Percentiles rank a stretch among this genome's conserved stretches.
Evolutionary conservation across 2,797 vertebrate genomes (phyloP).

Genomic region (Siniperca undulata): DNA sequence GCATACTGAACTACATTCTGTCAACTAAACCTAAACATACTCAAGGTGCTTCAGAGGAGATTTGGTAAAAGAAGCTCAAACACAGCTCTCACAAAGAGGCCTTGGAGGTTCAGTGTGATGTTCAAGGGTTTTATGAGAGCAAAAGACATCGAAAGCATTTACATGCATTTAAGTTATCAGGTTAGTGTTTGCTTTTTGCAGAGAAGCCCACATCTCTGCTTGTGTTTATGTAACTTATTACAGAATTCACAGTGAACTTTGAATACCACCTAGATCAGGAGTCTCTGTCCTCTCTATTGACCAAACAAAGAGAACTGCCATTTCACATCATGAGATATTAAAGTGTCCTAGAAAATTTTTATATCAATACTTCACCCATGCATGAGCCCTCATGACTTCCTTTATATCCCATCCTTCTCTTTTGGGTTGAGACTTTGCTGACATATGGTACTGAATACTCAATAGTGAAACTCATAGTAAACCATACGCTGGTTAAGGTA

Average conservation of each 20-base stretch:
- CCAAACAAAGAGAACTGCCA: neutral
- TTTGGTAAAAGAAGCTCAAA: neutral
- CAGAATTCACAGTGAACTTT: neutral
- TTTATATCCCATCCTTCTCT: neutral
- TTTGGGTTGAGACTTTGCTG: neutral
- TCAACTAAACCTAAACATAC: conserved; percentile 7
- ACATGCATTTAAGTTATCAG: neutral
- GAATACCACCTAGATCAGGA: too few relatives aligned
- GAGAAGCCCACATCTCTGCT: neutral
- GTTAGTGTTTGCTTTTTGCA: neutral
- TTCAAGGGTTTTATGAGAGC: conserved; percentile 4
- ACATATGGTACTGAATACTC: neutral
- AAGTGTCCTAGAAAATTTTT: conserved; percentile 12
- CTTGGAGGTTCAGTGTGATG: conserved; percentile 10
- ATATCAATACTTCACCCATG: conserved; percentile 5
- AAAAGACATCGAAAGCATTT: conserved; percentile 6
- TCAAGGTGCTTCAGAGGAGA: neutral
- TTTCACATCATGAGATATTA: conserved; percentile 18
- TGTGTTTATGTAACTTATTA: neutral
- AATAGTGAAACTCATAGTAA: neutral
- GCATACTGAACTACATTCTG: neutral
- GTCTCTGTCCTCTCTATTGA: neutral
- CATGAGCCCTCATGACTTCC: conserved; percentile 7
- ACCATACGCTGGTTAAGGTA: neutral
- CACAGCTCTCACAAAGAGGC: conserved; percentile 1